Conservation (phyloP, 1,140 invertebrate species). For the Drosophila bocki region DNA sequence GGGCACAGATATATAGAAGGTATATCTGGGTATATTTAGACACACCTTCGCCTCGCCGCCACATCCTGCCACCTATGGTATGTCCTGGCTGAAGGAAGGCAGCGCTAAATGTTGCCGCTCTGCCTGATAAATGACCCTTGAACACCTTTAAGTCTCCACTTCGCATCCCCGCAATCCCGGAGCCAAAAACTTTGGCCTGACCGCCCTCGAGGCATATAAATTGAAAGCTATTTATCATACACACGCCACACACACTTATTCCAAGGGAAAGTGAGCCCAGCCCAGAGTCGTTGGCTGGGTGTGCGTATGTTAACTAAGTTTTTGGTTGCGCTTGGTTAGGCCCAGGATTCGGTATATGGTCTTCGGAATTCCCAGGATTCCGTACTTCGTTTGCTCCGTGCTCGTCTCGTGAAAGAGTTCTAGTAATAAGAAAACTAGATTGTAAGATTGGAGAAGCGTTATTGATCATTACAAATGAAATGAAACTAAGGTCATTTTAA, state of each 20-base stretch:
- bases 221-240: conserved; percentile 84
- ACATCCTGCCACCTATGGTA: conserved; percentile 51
- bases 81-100: conserved; percentile 26
- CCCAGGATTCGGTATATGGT: conserved; percentile 16
- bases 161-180: conserved; percentile 15
- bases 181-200: conserved; percentile 56
- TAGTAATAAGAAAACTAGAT: neutral
- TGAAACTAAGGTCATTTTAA: no score
- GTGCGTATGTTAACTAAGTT: conserved; percentile 75
- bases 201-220: conserved; percentile 79
- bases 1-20: conserved; percentile 20
- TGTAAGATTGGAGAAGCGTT: neutral
- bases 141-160: conserved; percentile 74
- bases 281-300: conserved; percentile 8
- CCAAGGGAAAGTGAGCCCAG: conserved; percentile 37
- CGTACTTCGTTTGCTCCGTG: conserved; percentile 2
- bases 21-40: conserved; percentile 43
- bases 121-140: conserved; percentile 83
- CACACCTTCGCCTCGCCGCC: conserved; percentile 34
- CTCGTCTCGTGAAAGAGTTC: conserved; percentile 19
- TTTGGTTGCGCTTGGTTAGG: conserved; percentile 73
- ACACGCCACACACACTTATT: conserved; percentile 62
- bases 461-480: neutral
- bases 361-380: neutral
- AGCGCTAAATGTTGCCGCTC: conserved; percentile 79